A percentile compares a stretch with the other conserved stretches of the same genome.
These are phyloP conservation scores for Heliornis fulica DNA, from an alignment of 2,113 vertebrate species.

Conservation along the genomic window DNA sequence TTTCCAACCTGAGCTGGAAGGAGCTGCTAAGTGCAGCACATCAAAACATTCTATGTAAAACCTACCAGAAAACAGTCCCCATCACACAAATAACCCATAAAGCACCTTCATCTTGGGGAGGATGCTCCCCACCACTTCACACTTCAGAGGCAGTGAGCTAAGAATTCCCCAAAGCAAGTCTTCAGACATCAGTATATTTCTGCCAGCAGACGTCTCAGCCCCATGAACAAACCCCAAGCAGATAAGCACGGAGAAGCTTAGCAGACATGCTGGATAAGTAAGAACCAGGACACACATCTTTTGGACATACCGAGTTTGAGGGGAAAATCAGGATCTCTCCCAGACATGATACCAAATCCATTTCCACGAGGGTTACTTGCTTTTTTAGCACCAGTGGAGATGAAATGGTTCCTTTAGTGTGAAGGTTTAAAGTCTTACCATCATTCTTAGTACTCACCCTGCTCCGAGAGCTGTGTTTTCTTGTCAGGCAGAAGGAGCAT, in stretches of 20 bases:
- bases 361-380: not conserved
- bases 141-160: not conserved
- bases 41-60: not conserved
- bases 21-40: not conserved
- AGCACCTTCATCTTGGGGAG: not conserved
- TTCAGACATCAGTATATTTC: not conserved
- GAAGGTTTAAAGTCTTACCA: not conserved
- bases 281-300: not conserved
- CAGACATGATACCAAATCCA: not conserved
- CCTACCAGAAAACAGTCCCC: not conserved
- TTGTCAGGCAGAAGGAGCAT: not conserved
- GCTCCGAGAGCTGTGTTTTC: not conserved
- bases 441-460: not conserved
- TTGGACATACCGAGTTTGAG: not conserved
- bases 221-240: not conserved
- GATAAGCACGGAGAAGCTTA: not conserved
- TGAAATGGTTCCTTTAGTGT: not conserved
- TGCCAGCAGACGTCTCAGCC: not conserved
- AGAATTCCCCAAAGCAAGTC: not conserved
- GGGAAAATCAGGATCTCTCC: not conserved
- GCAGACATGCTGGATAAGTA: not conserved
- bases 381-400: not conserved
- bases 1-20: not conserved
- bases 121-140: not conserved
- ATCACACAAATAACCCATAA: not conserved